A percentile compares a stretch with the other conserved stretches of the same genome.
Conservation (phyloP, 2,797 vertebrate genomes). For the Phylloscopus collybita region DNA sequence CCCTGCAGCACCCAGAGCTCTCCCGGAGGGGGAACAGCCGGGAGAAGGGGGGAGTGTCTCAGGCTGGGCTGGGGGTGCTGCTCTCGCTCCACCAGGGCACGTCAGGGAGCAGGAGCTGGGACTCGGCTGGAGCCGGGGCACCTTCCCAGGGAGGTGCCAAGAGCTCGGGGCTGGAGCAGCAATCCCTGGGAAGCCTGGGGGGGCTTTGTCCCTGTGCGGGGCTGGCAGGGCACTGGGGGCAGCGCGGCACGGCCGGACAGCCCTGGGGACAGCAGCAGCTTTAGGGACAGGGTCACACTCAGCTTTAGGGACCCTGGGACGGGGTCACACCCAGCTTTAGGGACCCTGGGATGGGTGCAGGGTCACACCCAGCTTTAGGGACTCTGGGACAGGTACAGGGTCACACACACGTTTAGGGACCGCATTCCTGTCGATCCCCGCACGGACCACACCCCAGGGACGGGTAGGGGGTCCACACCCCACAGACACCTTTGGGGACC, state of each 20-base stretch:
- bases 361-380: too few relatives aligned
- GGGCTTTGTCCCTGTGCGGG: neutral
- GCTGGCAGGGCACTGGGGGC: neutral
- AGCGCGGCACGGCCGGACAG: rapidly evolving
- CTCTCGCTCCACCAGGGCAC: neutral
- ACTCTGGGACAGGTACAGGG: too few relatives aligned
- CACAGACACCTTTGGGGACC: too few relatives aligned
- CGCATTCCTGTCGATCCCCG: neutral
- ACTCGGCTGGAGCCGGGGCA: neutral
- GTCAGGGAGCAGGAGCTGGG: neutral
- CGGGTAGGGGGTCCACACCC: rapidly evolving
- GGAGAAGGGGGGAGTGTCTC: neutral
- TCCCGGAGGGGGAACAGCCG: neutral
- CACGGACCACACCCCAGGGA: too few relatives aligned
- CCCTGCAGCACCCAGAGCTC: neutral
- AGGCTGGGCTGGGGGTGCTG: neutral
- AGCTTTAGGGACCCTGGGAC: too few relatives aligned
- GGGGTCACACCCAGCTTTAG: too few relatives aligned
- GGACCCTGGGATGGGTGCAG: too few relatives aligned
- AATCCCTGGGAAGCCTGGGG: neutral
- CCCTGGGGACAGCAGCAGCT: neutral
- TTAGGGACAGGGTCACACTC: too few relatives aligned
- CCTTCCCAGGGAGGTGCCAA: neutral
- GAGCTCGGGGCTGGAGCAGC: neutral
- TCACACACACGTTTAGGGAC: too few relatives aligned